Conservation (phyloP, 2,113 vertebrate species). For the Pao palembangensis region DNA sequence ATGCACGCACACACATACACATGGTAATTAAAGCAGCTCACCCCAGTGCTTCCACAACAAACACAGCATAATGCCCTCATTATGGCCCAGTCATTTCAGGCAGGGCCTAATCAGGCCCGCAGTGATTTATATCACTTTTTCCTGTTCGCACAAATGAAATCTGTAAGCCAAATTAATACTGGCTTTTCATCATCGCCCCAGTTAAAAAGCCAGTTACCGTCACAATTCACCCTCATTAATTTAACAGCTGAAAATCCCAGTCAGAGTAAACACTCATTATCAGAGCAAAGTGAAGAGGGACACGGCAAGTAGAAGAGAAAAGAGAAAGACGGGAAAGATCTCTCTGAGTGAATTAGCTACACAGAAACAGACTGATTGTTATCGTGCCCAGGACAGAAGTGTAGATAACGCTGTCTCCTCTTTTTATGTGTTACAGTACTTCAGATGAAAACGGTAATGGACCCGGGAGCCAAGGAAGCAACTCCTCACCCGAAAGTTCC, state of each 20-base stretch:
- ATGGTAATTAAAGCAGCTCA: conserved; percentile 94
- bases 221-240: conserved; percentile 93
- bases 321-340: conserved; percentile 60
- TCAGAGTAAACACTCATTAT: conserved; percentile 90
- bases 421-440: conserved; percentile 47
- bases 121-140: conserved; percentile 99
- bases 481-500: conserved; percentile 77
- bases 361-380: conserved; percentile 60
- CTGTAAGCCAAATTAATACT: conserved; percentile 99
- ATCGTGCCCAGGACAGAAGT: conserved; percentile 16
- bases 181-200: conserved; percentile 95
- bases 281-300: conserved; percentile 81
- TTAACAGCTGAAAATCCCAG: conserved; percentile 89
- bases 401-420: background rate
- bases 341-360: conserved; percentile 69
- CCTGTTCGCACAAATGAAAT: conserved; percentile 99
- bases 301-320: conserved; percentile 55
- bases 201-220: conserved; percentile 94
- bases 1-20: conserved; percentile 41
- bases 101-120: conserved; percentile 98
- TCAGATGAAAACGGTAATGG: conserved; percentile 60
- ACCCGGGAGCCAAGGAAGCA: conserved; percentile 46
- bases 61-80: conserved; percentile 99
- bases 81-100: conserved; percentile 98
- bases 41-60: conserved; percentile 99